Percentiles rank a stretch among this genome's conserved stretches.
Evolutionary conservation across 2,113 vertebrate genomes (phyloP).

Genomic region (Tenebrosternarchus preto): DNA sequence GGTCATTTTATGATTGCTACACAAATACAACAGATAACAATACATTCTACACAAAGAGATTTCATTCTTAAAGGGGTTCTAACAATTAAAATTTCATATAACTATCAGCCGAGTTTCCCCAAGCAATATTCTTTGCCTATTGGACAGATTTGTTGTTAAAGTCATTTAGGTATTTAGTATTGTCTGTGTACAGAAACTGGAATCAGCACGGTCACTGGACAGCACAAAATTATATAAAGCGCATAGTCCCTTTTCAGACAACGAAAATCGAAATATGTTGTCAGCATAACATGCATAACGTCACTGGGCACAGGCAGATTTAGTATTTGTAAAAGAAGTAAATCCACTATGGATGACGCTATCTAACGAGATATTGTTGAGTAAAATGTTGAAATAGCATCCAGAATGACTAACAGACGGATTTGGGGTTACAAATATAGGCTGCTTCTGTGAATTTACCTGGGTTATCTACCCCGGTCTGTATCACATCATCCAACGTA

Average conservation of each 20-base stretch:
- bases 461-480: conserved; percentile 95
- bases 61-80: conserved; percentile 8
- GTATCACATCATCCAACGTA: conserved; percentile 90
- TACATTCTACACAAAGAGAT: conserved; percentile 54
- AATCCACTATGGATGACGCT: too few relatives aligned
- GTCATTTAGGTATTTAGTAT: neutral
- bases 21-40: conserved; percentile 64
- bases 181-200: neutral
- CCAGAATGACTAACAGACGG: neutral
- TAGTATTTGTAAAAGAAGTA: too few relatives aligned
- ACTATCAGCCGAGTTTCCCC: neutral
- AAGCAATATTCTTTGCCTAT: neutral
- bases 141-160: neutral
- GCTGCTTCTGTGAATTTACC: conserved; percentile 74
- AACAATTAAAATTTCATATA: conserved; percentile 17
- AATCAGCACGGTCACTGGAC: conserved; percentile 60
- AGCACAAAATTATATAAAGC: neutral
- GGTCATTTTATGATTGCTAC: conserved; percentile 70
- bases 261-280: neutral
- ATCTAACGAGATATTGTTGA: too few relatives aligned
- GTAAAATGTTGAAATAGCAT: neutral
- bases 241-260: neutral
- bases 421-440: too few relatives aligned
- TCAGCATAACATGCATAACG: neutral
- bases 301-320: too few relatives aligned